A percentile compares a stretch with the other conserved stretches of the same genome.
Conservation (phyloP, 2,888 invertebrate genomes). For the Hedya salicella region DNA sequence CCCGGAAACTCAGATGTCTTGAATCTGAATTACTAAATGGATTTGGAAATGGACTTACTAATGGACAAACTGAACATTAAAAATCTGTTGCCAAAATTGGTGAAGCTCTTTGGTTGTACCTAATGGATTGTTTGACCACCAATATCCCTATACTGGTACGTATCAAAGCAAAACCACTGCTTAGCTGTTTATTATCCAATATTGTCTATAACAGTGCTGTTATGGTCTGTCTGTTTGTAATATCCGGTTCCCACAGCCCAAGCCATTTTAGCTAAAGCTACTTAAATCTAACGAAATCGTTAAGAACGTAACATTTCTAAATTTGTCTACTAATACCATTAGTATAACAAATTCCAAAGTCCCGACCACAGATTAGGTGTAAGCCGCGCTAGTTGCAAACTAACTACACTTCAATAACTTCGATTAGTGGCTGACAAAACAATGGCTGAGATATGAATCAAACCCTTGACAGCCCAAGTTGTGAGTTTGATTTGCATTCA, state of each 20-base stretch:
- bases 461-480: slow-evolving; percentile 36
- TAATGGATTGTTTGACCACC: too few species aligned
- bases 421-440: slow-evolving; percentile 50
- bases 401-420: slow-evolving; percentile 37
- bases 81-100: too few species aligned
- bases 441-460: slow-evolving; percentile 61
- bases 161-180: too few species aligned
- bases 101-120: too few species aligned
- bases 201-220: too few species aligned
- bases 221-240: background rate
- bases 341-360: background rate
- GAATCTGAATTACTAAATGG: too few species aligned
- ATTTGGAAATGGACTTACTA: too few species aligned
- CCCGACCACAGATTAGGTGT: slow-evolving; percentile 15
- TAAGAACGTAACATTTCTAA: background rate
- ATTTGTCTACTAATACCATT: slow-evolving; percentile 7
- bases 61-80: too few species aligned
- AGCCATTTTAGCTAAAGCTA: background rate
- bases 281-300: background rate
- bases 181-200: too few species aligned
- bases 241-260: background rate
- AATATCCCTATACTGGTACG: too few species aligned
- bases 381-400: slow-evolving; percentile 16
- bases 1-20: too few species aligned
- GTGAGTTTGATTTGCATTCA: slow-evolving; percentile 33